Evolutionary conservation across 2,888 invertebrate genomes (phyloP), one percentile per base, ranked within the genome.

Genomic region (Pachydiplax longipennis): DNA sequence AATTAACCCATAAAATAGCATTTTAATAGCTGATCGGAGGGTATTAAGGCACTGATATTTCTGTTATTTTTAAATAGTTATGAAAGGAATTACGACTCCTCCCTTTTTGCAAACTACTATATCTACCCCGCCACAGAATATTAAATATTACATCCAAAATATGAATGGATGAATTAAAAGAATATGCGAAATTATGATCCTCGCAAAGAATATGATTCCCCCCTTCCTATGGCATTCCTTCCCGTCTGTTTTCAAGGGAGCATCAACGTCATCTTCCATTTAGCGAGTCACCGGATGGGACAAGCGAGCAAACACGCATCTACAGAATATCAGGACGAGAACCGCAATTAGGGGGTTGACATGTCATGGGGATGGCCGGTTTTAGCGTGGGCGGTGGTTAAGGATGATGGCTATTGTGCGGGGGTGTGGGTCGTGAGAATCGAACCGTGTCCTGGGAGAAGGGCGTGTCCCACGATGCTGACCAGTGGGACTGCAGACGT

Each of bases 241-340:
- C 8, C 8, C 6, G 31, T 73, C 25, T 0, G 31, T 73, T 73
- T 31, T 31, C 12, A 73, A 31, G 4, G 5, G 10, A 10, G 12
- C 25, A 12, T 31, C 73, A 31, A 73, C 25, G 73, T 73, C 25
- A 22, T 31, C 25, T 6, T 31, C 25, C 73, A 73, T 0, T 8
- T 65, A 73, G 31, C 15, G 73, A 25, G 73, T 73, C 31, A 73
- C 31, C 22, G 31, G 31, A 31, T 31, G 31, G 12, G 73, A 31
- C 73, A 31, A 12, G 73, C 73, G 73, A 31, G 31, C 31, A 31
- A 31, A 25, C 73, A 31, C 12, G 73, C 31, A 53, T 25, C 31
- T 31, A 25, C 18, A 10, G 4, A 18, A 35, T 80, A 48, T 83
- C 92, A 91, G 91, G 92, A 91, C 92, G 91, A 92, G 91, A 82